A percentile compares a stretch with the other conserved stretches of the same genome.
Evolutionary conservation across 2,797 vertebrate genomes (phyloP).

Genomic region (Acipenser oxyrinchus): DNA sequence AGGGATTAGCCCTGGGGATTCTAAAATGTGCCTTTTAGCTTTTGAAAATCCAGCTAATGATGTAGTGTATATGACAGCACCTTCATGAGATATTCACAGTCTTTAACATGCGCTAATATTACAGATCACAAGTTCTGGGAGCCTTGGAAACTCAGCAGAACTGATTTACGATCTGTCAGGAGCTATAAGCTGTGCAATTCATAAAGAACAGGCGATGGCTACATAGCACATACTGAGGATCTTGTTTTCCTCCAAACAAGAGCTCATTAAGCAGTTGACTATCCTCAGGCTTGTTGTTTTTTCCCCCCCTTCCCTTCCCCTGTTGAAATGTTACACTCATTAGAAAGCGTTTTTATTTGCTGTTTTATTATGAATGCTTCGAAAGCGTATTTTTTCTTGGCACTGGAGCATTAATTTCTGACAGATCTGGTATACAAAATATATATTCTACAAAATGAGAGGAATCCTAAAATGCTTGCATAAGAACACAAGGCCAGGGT

Average conservation of each 20-base stretch:
- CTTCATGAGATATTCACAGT: constrained; percentile 67
- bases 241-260: constrained; percentile 7
- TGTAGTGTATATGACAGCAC: constrained; percentile 53
- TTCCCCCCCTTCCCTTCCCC: background rate
- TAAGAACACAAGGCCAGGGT: no score
- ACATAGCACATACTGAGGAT: constrained; percentile 25
- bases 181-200: constrained; percentile 59
- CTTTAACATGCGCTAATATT: constrained; percentile 56
- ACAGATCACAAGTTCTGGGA: constrained; percentile 53
- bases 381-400: constrained; percentile 37
- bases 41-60: constrained; percentile 42
- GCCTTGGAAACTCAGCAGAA: constrained; percentile 23
- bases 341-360: constrained; percentile 26
- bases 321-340: constrained; percentile 31
- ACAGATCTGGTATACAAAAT: constrained; percentile 49
- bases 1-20: constrained; percentile 18
- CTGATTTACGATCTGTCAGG: constrained; percentile 74
- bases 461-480: background rate
- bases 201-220: constrained; percentile 45
- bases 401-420: constrained; percentile 51
- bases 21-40: constrained; percentile 17
- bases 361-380: constrained; percentile 37
- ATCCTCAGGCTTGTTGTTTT: background rate
- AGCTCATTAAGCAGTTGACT: background rate
- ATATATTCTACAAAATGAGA: constrained; percentile 33